Evolutionary conservation across 2,888 invertebrate genomes (phyloP), one percentile per base, ranked within the genome.

Genomic region (Malacosoma neustria): DNA sequence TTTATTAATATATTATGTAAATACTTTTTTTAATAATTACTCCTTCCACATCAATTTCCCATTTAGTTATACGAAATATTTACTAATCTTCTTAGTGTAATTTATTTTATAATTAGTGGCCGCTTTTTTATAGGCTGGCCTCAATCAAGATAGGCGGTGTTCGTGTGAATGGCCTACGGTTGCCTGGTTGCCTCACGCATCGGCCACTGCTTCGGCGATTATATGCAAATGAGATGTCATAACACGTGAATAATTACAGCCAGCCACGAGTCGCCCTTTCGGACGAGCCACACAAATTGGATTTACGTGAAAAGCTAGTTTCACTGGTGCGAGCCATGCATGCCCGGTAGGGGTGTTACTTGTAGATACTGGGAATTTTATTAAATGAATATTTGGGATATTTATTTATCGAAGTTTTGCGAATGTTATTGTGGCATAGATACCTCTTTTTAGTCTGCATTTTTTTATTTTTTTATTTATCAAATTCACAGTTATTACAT

Each of bases 171-270:
- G 81, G 81, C 85, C 80, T 75, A 69, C 72, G 64, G 60, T 68
- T 55, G 61, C 60, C 22, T 59, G 58, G 55, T 50, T 59, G 66
- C 81, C 80, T 80, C 82, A 84, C 82, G 82, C 79, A 80, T 69
- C 68, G 67, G 54, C 65, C 67, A 57, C 72, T 71, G 69, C 66
- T 64, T 69, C 59, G 63, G 61, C 84, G 85, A 84, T 85, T 85
- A 85, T 84, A 85, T 85, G 81, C 72, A 81, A 85, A 85, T 85
- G 73, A 71, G 77, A 84, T 82, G 85, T 85, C 85, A 85, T 85
- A 85, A 85, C 81, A 82, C 61, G 72, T 84, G 85, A 85, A 84
- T 85, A 85, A 85, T 85, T 79, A 82, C 80, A 67, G 62, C 72
- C 68, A 70, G 64, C 77, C 75, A 76, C 77, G 77, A 71, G 61